Conservation (phyloP, 2,888 invertebrate species). For the Drosophila acutilabella region DNA sequence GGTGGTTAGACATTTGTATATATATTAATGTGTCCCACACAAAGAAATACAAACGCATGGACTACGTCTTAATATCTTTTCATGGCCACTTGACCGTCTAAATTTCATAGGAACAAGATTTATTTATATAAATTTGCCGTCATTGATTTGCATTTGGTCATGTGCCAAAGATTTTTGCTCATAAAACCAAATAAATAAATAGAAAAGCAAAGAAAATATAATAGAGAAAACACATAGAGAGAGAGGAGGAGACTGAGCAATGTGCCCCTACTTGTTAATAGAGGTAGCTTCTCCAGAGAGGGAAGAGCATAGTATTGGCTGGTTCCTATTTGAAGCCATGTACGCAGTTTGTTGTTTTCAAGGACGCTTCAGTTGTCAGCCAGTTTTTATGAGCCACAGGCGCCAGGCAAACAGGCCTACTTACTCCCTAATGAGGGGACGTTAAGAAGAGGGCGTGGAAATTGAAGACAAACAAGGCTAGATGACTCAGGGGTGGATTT, state of each 20-base stretch:
- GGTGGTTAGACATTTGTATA: constrained; percentile 5
- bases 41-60: constrained; percentile 10
- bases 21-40: constrained; percentile 17
- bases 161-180: constrained; percentile 47
- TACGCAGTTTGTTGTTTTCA: constrained; percentile 28
- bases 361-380: constrained; percentile 35
- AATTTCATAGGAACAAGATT: constrained; percentile 48
- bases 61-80: constrained; percentile 42
- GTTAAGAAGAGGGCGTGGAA: constrained; percentile 10
- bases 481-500: constrained; percentile 31
- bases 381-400: constrained; percentile 39
- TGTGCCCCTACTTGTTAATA: not conserved
- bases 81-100: constrained; percentile 49
- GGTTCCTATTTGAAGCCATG: constrained; percentile 15
- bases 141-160: constrained; percentile 61
- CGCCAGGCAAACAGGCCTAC: constrained; percentile 27
- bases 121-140: constrained; percentile 60
- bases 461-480: constrained; percentile 32
- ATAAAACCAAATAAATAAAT: constrained; percentile 26
- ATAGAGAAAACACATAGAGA: not conserved
- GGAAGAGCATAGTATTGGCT: not conserved
- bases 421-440: constrained; percentile 2
- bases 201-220: constrained; percentile 16
- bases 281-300: not conserved
- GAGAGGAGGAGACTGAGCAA: not conserved